These are phyloP conservation scores for Platalea minor DNA, from an alignment of 2,797 vertebrate species.

Conservation along the genomic window DNA sequence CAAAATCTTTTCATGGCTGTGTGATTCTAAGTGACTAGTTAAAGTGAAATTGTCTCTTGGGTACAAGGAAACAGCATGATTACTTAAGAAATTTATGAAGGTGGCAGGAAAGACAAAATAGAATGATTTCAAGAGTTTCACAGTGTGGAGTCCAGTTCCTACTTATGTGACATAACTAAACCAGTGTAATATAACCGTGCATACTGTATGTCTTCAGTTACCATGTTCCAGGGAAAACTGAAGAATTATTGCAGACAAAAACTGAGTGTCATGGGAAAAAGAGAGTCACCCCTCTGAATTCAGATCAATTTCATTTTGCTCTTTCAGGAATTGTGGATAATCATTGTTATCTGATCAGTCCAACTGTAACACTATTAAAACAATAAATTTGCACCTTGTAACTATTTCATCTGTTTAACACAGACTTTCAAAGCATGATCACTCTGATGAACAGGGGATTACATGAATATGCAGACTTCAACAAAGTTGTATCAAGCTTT, in stretches of 20 bases:
- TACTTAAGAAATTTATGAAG: not conserved
- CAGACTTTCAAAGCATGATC: not conserved
- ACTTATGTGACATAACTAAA: not conserved
- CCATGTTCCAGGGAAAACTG: not conserved
- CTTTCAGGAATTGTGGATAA: not conserved
- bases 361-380: not conserved
- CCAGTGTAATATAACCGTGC: not conserved
- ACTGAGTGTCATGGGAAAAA: not conserved
- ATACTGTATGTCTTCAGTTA: not conserved
- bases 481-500: not conserved
- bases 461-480: constrained; percentile 36
- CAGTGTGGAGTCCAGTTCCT: not conserved
- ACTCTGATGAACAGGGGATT: constrained; percentile 2
- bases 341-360: not conserved
- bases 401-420: not conserved
- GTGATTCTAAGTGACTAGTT: not conserved
- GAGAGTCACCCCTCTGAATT: not conserved
- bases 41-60: not conserved
- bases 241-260: not conserved
- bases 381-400: not conserved
- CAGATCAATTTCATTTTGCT: not conserved
- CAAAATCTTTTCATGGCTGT: not conserved
- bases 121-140: not conserved
- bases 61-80: not conserved
- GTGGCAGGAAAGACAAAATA: not conserved